These are phyloP conservation scores for Heliconius aoede DNA, from an alignment of 2,888 invertebrate species.

Conservation along the genomic window DNA sequence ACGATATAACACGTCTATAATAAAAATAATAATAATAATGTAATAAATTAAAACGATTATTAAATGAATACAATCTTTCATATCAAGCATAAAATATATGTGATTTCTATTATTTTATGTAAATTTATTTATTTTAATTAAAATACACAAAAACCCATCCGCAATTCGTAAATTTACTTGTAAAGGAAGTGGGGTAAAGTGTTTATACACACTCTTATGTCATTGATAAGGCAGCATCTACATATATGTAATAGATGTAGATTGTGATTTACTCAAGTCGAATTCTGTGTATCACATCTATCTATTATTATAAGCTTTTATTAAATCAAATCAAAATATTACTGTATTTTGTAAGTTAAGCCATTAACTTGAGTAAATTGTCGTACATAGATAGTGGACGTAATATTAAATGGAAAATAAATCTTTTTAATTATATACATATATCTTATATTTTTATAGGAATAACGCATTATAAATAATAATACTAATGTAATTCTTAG, in stretches of 20 bases:
- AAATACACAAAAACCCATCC: background rate
- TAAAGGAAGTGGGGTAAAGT: conserved; percentile 32
- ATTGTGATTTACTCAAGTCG: conserved; percentile 29
- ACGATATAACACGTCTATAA: no score
- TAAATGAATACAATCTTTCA: background rate
- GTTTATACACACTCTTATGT: conserved; percentile 36
- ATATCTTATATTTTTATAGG: no score
- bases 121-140: background rate
- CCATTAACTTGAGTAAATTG: background rate
- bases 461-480: no score
- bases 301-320: no score
- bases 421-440: no score
- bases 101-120: background rate
- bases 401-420: no score
- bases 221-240: conserved; percentile 37
- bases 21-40: no score
- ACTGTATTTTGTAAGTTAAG: background rate
- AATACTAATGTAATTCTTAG: conserved; percentile 43
- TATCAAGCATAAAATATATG: no score
- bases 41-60: no score
- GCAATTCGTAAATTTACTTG: background rate
- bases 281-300: conserved; percentile 22
- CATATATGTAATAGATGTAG: conserved; percentile 23
- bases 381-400: background rate
- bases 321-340: background rate